Base-by-base conservation (phyloP, 2,797 vertebrate species). In the Oophaga sylvatica region DNA sequence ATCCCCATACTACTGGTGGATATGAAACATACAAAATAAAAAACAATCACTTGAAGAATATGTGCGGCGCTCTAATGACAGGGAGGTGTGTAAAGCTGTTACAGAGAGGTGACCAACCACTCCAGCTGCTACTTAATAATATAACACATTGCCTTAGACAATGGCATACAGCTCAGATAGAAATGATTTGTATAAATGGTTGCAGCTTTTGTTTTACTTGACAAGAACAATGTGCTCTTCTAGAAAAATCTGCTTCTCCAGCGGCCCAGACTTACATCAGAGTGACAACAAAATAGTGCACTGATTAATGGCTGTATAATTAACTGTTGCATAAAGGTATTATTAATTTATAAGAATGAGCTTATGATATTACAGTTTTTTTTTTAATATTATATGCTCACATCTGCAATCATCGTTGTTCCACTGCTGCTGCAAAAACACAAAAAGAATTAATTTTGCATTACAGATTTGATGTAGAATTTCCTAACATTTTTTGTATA, bases 81-180 rank as follows among this genome's bases (percentile, higher is more conserved):
- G 59, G 62, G 67, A 67, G 62, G 77, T 82, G 80, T 26, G 31
- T 65, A 78, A 87, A 83, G 71, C 62, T 83, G 67, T 77, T 82
- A 53, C 16, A 81, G 31, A 63, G 53, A 71, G 56, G 80, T 68
- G 80, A 87, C 60, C 86, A 45, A 83, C 19, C n/a, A 41, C 70
- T 77, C 62, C 86, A 87, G 86, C 15, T 77, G 71, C 41, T 62
- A 68, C 45, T 65, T 77, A 82, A 65, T 75, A 83, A 83, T 67
- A 87, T 41, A 77, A 76, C 53, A 20, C 59, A 77, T 67, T 57
- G 57, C 26, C 20, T 77, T 53, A 83, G 26, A 83, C 60, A 87
- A 60, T 65, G 19, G 15, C 3, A 82, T 31, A 56, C 29, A 57
- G 10, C 19, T 41, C 56, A 56, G n/a, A 48, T 35, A 76, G 41